Evolutionary conservation across 2,888 invertebrate species (phyloP), one percentile per base, ranked within the genome.

Genomic region (Pardosa pseudoannulata): DNA sequence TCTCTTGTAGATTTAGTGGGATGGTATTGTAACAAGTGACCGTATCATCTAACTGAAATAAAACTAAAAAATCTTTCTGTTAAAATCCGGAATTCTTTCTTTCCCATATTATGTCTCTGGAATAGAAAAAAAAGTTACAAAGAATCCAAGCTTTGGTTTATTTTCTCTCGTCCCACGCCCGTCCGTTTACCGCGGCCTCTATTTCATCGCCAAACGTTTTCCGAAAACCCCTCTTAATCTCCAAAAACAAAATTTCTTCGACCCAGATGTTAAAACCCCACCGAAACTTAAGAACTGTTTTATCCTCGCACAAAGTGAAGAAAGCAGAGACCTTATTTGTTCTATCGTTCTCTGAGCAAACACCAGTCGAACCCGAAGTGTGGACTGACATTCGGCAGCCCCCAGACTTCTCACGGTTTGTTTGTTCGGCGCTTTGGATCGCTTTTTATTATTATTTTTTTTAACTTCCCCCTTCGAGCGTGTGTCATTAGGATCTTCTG

Each of bases 271-370:
- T 56, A 56, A 56, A 56, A 56, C 7, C 56, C 23, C 16, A n/a
- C 16, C 19, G 56, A 56, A 56, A 56, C 56, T 56, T 56, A 56
- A 56, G 56, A 56, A 56, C 56, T 23, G 56, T 56, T 56, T 23
- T 23, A 23, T 56, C 56, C 56, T 6, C 56, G 56, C 56, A 56
- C 5, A 56, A 56, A 56, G 56, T 56, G 56, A 56, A 23, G 68
- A 81, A 81, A 75, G 28, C 56, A 27, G 23, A 46, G 23, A 39
- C 41, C 9, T 56, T 65, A 64, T 82, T 82, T 82, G 74, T 82
- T 76, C 82, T 68, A 39, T 36, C 5, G 27, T 56, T 71, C 39
- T 75, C 71, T 75, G 75, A 71, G 70, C 75, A 82, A 82, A 82
- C 82, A 65, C 65, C 29, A 28, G 13, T 65, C 31, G 31, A 29